These are phyloP conservation scores for Bombus breviceps DNA, from an alignment of 1,140 invertebrate genomes.

Conservation along the genomic window DNA sequence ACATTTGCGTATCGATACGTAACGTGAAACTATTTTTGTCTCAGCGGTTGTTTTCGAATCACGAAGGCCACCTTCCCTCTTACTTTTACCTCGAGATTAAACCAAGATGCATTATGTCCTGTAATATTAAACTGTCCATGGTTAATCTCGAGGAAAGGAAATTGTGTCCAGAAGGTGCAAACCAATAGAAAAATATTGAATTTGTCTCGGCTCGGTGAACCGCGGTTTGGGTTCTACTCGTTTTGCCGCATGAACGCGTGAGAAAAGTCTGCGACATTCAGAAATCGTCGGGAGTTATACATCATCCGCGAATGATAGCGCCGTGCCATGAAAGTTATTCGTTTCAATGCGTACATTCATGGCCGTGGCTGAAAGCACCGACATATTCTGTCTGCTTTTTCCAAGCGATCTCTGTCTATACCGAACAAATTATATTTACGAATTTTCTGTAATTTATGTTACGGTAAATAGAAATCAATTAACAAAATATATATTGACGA, in stretches of 20 bases:
- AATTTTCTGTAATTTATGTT: background rate
- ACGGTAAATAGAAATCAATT: background rate
- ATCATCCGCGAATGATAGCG: conserved; percentile 74
- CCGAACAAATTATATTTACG: background rate
- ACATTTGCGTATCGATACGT: background rate
- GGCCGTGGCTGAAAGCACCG: conserved; percentile 59
- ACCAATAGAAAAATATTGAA: conserved; percentile 30
- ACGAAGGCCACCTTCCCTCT: background rate
- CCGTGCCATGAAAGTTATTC: conserved; percentile 66
- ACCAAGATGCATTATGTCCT: background rate
- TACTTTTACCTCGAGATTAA: background rate
- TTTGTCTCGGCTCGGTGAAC: conserved; percentile 22
- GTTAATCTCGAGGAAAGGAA: background rate
- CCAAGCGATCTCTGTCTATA: background rate
- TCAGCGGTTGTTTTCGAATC: background rate
- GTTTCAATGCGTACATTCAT: conserved; percentile 73
- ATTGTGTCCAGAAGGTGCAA: background rate
- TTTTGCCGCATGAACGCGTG: conserved; percentile 63
- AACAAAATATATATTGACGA: background rate
- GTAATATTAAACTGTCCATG: background rate
- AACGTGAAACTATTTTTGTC: background rate
- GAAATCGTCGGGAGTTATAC: conserved; percentile 66
- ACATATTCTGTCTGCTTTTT: conserved; percentile 32
- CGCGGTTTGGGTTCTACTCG: background rate
- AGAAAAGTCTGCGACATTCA: conserved; percentile 68